Conservation (phyloP, 2,113 vertebrate genomes). For the zebrafish (Danio rerio) region DNA sequence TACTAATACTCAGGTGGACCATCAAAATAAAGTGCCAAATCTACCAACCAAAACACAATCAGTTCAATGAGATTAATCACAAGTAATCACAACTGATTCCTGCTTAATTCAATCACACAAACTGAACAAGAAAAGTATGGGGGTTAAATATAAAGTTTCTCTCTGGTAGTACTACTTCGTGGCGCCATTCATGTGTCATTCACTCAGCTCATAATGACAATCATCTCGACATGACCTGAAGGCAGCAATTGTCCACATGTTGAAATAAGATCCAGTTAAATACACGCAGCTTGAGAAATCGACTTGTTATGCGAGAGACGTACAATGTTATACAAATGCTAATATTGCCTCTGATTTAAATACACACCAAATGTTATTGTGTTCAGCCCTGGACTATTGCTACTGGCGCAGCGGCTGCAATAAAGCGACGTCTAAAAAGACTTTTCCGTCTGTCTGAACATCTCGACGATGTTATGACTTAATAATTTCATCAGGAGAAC, state of each 20-base stretch:
- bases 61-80: too few species aligned
- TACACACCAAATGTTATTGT: slow-evolving; percentile 1
- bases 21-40: too few species aligned
- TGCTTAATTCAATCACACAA: background rate
- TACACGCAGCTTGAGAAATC: background rate
- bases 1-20: too few species aligned
- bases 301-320: slow-evolving; percentile 2
- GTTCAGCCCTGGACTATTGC: slow-evolving; percentile 17
- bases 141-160: background rate
- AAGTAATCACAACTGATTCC: background rate
- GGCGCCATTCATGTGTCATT: background rate
- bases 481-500: slow-evolving; percentile 37
- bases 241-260: slow-evolving; percentile 12
- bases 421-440: slow-evolving; percentile 19
- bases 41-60: too few species aligned
- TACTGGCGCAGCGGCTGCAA: slow-evolving; percentile 14
- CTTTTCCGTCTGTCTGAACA: slow-evolving; percentile 29
- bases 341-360: slow-evolving; percentile 20
- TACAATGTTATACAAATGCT: slow-evolving; percentile 8
- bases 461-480: slow-evolving; percentile 30
- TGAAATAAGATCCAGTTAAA: slow-evolving; percentile 10
- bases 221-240: background rate
- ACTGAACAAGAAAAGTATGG: background rate
- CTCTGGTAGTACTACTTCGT: background rate
- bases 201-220: background rate